Evolutionary conservation across 2,113 vertebrate genomes (phyloP).

Genomic region (Hippocampus comes): DNA sequence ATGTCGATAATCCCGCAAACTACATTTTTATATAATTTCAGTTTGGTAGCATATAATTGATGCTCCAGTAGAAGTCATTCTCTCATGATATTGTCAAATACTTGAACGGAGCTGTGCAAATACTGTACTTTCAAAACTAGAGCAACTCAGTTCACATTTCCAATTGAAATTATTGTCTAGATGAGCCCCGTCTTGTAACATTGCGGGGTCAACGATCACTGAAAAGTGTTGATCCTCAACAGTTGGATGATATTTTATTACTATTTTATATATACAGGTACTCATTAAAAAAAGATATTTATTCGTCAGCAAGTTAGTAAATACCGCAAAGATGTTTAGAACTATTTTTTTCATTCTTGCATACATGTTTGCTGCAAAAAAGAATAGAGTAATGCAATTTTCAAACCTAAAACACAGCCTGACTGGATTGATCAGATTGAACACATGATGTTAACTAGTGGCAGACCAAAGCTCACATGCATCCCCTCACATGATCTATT

Average conservation of each 20-base stretch:
- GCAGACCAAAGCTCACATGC: conserved; percentile 20
- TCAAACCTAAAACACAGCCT: background rate
- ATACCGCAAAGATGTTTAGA: background rate
- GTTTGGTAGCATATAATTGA: background rate
- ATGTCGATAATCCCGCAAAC: background rate
- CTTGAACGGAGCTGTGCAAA: background rate
- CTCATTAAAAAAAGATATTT: background rate
- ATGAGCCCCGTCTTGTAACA: no score
- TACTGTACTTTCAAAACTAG: no score
- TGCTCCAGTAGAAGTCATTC: background rate
- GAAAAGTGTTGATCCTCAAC: no score
- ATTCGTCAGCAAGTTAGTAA: background rate
- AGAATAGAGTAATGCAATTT: background rate
- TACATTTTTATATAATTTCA: background rate
- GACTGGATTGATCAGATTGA: conserved; percentile 2
- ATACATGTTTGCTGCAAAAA: background rate
- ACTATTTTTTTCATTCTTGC: background rate
- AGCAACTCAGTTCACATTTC: no score
- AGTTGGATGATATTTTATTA: no score
- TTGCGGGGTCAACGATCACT: no score
- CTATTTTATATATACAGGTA: background rate
- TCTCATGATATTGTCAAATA: background rate
- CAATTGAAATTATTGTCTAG: no score
- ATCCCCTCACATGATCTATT: conserved; percentile 16
- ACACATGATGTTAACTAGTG: background rate